phyloP scores from a whole-genome alignment of 2,888 invertebrate species.

The Syrista parreyssii region DNA sequence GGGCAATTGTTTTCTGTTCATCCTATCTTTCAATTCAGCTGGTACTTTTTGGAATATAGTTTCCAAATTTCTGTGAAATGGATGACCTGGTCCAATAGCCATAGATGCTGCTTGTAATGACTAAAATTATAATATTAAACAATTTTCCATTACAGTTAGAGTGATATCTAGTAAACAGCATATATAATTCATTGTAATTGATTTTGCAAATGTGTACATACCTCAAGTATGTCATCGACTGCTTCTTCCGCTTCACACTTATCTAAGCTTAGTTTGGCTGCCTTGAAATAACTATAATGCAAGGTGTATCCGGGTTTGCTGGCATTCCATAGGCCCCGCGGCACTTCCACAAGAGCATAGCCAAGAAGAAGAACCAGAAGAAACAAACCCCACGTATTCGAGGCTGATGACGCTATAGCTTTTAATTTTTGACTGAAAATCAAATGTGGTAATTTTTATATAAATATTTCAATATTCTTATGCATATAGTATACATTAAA shows the following conservation, averaged over 20 bases:
- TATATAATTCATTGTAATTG: not conserved
- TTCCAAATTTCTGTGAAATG: slow-evolving; percentile 83
- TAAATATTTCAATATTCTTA: not conserved
- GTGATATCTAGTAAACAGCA: not conserved
- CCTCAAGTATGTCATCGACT: slow-evolving; percentile 94
- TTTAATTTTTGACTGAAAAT: slow-evolving; percentile 82
- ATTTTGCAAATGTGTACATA: slow-evolving; percentile 57
- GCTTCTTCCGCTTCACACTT: slow-evolving; percentile 97
- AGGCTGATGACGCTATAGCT: slow-evolving; percentile 97
- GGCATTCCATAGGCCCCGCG: slow-evolving; percentile 90
- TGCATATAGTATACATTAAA: not conserved
- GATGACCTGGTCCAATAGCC: slow-evolving; percentile 80
- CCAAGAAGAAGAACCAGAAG: slow-evolving; percentile 91
- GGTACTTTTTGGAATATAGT: slow-evolving; percentile 92
- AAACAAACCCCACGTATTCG: slow-evolving; percentile 99
- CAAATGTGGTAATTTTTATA: slow-evolving; percentile 7
- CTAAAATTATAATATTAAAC: slow-evolving; percentile 63
- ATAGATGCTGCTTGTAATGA: slow-evolving; percentile 86
- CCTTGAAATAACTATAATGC: slow-evolving; percentile 90
- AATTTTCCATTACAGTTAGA: not conserved
- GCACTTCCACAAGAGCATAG: slow-evolving; percentile 96
- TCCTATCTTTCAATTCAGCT: slow-evolving; percentile 79
- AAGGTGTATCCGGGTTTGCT: slow-evolving; percentile 87
- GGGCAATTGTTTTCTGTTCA: slow-evolving; percentile 73
- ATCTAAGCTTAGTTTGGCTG: slow-evolving; percentile 93